Percentiles rank a stretch among this genome's conserved stretches.
These are phyloP conservation scores for Lophura nycthemera DNA, from an alignment of 2,113 vertebrate species.

Conservation along the genomic window DNA sequence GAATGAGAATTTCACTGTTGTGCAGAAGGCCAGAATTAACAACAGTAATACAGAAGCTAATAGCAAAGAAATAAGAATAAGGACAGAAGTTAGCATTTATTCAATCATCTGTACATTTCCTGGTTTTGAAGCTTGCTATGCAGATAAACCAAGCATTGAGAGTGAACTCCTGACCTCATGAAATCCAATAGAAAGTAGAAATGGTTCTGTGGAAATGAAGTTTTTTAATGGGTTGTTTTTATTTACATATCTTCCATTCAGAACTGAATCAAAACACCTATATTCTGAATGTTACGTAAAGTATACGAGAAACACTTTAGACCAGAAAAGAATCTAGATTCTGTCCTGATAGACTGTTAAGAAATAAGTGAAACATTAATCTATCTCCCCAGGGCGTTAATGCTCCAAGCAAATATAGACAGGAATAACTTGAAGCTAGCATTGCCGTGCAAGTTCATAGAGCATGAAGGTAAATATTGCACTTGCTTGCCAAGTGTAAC, in stretches of 20 bases:
- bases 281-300: not conserved
- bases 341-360: not conserved
- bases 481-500: not conserved
- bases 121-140: not conserved
- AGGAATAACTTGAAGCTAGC: accelerated
- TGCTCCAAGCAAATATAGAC: not conserved
- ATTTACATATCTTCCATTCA: not conserved
- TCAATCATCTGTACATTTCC: not conserved
- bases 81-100: not conserved
- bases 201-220: not conserved
- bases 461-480: not conserved
- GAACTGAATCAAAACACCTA: not conserved
- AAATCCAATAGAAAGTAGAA: not conserved
- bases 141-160: not conserved
- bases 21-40: not conserved
- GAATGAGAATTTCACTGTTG: not conserved
- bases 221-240: not conserved
- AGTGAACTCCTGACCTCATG: not conserved
- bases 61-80: not conserved
- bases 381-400: not conserved
- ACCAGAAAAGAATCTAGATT: not conserved
- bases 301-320: not conserved
- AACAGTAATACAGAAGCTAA: not conserved
- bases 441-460: not conserved
- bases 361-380: not conserved